phyloP scores from a whole-genome alignment of 2,113 vertebrate species.

The Hylia prasina region DNA sequence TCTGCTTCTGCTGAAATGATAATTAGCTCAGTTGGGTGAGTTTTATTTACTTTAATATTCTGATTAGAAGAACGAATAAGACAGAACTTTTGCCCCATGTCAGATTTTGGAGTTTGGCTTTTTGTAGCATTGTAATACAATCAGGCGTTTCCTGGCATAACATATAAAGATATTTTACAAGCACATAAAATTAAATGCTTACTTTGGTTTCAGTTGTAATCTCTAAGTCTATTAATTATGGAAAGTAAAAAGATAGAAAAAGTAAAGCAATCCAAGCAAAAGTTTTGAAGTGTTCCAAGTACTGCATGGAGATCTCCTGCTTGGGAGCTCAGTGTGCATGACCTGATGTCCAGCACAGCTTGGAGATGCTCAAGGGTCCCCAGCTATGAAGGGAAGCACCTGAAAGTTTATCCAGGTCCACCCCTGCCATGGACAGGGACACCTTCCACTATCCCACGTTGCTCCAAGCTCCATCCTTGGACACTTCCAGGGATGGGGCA shows the following conservation, averaged over 20 bases:
- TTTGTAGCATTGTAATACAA: not conserved
- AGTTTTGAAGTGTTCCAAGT: not conserved
- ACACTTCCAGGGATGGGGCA: not conserved
- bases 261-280: not conserved
- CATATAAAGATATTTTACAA: not conserved
- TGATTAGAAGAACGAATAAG: not conserved
- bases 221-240: not conserved
- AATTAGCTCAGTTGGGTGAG: not conserved
- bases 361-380: fast-evolving
- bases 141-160: not conserved
- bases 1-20: not conserved
- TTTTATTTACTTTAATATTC: constrained; percentile 2
- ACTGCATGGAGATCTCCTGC: fast-evolving
- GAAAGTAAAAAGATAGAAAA: not conserved
- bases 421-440: not conserved
- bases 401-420: not conserved
- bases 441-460: fast-evolving
- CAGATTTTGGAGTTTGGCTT: not conserved
- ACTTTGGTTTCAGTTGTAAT: not conserved
- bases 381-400: not conserved
- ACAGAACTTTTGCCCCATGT: not conserved
- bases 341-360: fast-evolving
- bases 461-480: not conserved
- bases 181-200: not conserved
- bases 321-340: fast-evolving